phyloP scores from a whole-genome alignment of 2,113 vertebrate species.

The Malaclemys terrapin region DNA sequence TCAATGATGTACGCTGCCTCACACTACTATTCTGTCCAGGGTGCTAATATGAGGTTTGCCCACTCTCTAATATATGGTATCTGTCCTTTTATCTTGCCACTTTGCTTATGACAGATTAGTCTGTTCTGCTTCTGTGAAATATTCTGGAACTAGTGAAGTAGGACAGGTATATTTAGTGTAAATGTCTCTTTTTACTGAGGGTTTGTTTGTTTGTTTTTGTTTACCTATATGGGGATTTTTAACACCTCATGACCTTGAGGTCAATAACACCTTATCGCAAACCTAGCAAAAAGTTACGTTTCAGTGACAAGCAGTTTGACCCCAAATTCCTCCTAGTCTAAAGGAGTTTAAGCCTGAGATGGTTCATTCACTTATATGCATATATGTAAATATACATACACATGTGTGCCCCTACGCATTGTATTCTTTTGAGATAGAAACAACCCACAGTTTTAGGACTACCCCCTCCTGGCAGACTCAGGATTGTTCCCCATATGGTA shows the following conservation, averaged over 20 bases:
- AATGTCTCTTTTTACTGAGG: not conserved
- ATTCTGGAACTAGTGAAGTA: not conserved
- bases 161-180: not conserved
- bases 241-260: not conserved
- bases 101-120: fast-evolving
- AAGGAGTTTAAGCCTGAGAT: not conserved
- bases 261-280: conserved; percentile 1
- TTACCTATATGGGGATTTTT: not conserved
- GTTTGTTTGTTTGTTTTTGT: not conserved
- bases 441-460: not conserved
- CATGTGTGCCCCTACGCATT: not conserved
- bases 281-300: not conserved
- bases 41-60: not conserved
- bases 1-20: fast-evolving
- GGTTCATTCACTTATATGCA: not conserved
- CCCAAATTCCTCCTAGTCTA: not conserved
- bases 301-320: not conserved
- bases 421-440: not conserved
- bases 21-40: not conserved
- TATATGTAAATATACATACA: not conserved
- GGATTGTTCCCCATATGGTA: not conserved
- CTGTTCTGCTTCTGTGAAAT: not conserved
- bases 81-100: not conserved
- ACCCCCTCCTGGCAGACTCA: not conserved
- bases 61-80: not conserved